Evolutionary conservation across 1,140 invertebrate species (phyloP).

Genomic region (Drusus annulatus): DNA sequence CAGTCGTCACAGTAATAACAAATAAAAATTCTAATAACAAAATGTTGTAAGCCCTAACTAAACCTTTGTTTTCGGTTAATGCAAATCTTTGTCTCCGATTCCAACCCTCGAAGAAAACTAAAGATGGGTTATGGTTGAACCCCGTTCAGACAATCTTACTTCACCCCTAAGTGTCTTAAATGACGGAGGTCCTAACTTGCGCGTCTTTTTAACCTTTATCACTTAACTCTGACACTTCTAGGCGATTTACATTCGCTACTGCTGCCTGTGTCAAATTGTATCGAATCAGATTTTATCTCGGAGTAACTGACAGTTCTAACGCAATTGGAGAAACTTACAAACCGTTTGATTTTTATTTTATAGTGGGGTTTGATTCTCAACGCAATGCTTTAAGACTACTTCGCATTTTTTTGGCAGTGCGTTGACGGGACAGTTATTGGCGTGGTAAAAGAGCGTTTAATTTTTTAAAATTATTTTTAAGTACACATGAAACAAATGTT

Average conservation of each 20-base stretch:
- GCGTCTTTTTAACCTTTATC: constrained; percentile 42
- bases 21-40: too few species aligned
- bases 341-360: constrained; percentile 2
- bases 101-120: too few species aligned
- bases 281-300: constrained; percentile 24
- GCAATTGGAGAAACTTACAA: not conserved
- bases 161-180: constrained; percentile 23
- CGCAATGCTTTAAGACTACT: not conserved
- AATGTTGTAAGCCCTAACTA: too few species aligned
- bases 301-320: constrained; percentile 15
- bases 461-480: too few species aligned
- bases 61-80: too few species aligned
- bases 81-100: too few species aligned
- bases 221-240: constrained; percentile 47
- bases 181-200: constrained; percentile 14
- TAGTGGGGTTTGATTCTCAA: not conserved
- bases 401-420: too few species aligned
- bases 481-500: too few species aligned
- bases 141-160: not conserved
- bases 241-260: constrained; percentile 32
- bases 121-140: too few species aligned
- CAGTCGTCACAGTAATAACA: too few species aligned
- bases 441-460: too few species aligned
- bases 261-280: constrained; percentile 36
- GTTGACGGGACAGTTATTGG: too few species aligned